Evolutionary conservation across 2,888 invertebrate genomes (phyloP), one percentile per base, ranked within the genome.

Genomic region (Acronicta leporina): DNA sequence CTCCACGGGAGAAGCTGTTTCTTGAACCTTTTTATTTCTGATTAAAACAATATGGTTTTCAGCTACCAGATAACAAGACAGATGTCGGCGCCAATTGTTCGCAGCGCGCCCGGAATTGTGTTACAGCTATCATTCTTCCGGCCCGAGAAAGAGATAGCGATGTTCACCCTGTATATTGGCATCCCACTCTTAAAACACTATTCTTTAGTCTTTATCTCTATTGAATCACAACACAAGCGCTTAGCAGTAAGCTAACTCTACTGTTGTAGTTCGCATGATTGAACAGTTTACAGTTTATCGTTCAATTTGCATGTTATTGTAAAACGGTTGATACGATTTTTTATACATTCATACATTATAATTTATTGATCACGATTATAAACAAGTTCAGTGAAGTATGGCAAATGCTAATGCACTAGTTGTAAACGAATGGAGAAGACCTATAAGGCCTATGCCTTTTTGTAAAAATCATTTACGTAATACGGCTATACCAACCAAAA

Each of bases 221-320:
- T 15, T 35, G 42, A 46, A 70, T 42, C 30, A 15, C 30, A 14
- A 30, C 13, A 48, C 55, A 27, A 38, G 13, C 38, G 33, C 30
- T 53, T 46, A 63, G 16, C 15, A 42, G 15, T 14, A 49, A 5
- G 0, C 27, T 41, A 15, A 33, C 40, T 63, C 51, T 62, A 53
- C 54, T 33, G 10, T 40, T 27, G n/a, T 49, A 30, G 25, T 70
- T 69, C 44, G 54, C 47, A 15, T 53, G 43, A 42, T 54, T 14
- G 27, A 16, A n/a, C n/a, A 38, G 33, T 40, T 49, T 11, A 35
- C 27, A 27, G n/a, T 38, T 46, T 55, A 33, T 47, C 13, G 11
- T 15, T 5, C 15, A 55, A 70, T 70, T 66, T 43, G 38, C 42
- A 47, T 47, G 65, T 42, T 11, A 40, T 55, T 64, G 66, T 55